A percentile compares a stretch with the other conserved stretches of the same genome.
These are phyloP conservation scores for Calyptomena viridis DNA, from an alignment of 2,113 vertebrate genomes.

Conservation along the genomic window DNA sequence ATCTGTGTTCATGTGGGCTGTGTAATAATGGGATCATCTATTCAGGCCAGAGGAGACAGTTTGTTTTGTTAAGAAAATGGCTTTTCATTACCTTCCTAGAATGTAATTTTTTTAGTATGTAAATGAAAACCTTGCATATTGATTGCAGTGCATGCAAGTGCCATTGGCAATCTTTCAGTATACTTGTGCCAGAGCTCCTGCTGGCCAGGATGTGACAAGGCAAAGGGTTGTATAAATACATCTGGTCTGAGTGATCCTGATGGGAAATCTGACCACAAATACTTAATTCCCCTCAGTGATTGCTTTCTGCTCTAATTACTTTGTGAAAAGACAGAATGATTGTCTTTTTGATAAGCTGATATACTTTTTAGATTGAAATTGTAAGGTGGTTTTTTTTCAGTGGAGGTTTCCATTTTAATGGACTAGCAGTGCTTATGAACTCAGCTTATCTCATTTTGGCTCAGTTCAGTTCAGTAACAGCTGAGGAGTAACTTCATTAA, in stretches of 20 bases:
- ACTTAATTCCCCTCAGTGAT: not conserved
- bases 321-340: not conserved
- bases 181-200: not conserved
- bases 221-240: not conserved
- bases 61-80: not conserved
- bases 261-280: not conserved
- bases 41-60: not conserved
- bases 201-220: not conserved
- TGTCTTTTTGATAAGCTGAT: not conserved
- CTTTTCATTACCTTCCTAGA: not conserved
- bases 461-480: not conserved
- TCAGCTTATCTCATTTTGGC: conserved; percentile 7
- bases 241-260: not conserved
- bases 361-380: not conserved
- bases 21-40: not conserved
- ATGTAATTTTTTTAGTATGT: not conserved
- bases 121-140: conserved; percentile 17
- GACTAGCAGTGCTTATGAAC: not conserved
- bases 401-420: conserved; percentile 16
- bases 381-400: not conserved
- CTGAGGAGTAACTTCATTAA: conserved; percentile 42
- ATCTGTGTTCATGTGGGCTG: not conserved
- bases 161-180: not conserved
- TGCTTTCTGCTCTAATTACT: conserved; percentile 34
- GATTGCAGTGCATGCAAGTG: not conserved